Percentiles rank a stretch among this genome's conserved stretches.
phyloP scores from a whole-genome alignment of 2,113 vertebrate genomes.

The Microtus ochrogaster region DNA sequence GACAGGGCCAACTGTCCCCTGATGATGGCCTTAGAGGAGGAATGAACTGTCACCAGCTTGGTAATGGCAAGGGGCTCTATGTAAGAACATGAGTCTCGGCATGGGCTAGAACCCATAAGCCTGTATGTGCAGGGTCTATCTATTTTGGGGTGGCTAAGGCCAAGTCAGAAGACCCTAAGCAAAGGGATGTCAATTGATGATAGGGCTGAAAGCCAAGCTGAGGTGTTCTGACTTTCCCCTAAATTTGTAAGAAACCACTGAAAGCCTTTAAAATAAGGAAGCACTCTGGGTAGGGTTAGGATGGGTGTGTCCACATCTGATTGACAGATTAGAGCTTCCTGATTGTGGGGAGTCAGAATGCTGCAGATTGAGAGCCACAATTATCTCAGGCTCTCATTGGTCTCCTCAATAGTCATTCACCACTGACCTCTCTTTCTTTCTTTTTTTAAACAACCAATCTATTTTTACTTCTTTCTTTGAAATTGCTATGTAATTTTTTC shows the following conservation, averaged over 20 bases:
- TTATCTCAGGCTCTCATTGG: background rate
- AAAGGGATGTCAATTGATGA: background rate
- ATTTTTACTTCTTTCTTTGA: no score
- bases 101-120: background rate
- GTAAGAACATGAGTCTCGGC: rapidly evolving
- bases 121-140: background rate
- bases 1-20: background rate
- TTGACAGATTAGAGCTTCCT: background rate
- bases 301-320: background rate
- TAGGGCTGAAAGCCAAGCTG: background rate
- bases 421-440: background rate
- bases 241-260: background rate
- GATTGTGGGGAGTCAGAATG: background rate
- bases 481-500: no score
- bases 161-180: background rate
- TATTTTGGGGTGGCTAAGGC: background rate
- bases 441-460: no score
- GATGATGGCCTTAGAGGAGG: background rate
- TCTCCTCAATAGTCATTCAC: background rate
- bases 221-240: background rate
- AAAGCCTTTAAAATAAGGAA: background rate
- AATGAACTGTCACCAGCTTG: no score
- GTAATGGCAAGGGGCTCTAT: background rate
- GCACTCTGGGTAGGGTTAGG: rapidly evolving
- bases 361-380: background rate